Conservation (phyloP, 2,113 vertebrate genomes). For the Rhombomys opimus region DNA sequence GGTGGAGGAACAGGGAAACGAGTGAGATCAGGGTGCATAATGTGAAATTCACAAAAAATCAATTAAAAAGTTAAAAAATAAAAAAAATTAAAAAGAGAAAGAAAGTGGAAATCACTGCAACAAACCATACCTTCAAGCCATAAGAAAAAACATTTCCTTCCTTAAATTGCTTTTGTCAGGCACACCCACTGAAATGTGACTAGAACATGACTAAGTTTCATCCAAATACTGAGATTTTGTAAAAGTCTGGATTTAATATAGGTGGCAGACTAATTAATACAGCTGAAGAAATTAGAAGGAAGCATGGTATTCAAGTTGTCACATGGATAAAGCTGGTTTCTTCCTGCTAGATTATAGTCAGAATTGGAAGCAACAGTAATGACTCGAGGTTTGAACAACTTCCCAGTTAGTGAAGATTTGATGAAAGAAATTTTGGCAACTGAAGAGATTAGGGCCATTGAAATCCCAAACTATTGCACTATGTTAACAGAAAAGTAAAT, state of each 20-base stretch:
- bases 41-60: neutral
- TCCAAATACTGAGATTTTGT: neutral
- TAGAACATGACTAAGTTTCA: neutral
- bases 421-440: neutral
- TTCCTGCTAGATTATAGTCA: neutral
- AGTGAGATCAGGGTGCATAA: neutral
- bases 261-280: too few relatives aligned
- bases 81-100: neutral
- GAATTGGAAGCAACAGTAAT: neutral
- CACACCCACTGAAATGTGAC: neutral
- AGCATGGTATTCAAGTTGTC: neutral
- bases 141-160: neutral
- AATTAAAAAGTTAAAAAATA: neutral
- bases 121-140: neutral
- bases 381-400: neutral
- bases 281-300: neutral
- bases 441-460: neutral
- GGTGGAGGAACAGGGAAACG: neutral
- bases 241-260: neutral
- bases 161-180: neutral
- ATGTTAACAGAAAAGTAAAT: neutral
- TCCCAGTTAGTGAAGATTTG: neutral
- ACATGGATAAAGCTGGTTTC: neutral
- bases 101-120: neutral
- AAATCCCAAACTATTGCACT: neutral